Base-by-base conservation (phyloP, 1,140 invertebrate genomes). In the Tetraneura akinire region DNA sequence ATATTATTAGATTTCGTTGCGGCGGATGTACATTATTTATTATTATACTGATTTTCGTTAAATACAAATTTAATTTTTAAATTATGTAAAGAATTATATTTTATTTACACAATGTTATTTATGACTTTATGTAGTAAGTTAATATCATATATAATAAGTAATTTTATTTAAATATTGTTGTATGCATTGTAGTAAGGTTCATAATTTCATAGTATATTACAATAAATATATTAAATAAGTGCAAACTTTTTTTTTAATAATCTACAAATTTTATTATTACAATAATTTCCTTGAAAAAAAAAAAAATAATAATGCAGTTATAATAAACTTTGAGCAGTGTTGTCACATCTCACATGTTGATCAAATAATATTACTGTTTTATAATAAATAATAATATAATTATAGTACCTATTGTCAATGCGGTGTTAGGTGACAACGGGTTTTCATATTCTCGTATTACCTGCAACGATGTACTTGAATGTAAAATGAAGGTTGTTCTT, bases 391-490 rank as follows among this genome's bases (percentile, higher is more conserved):
- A n/a, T n/a, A n/a, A n/a, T n/a, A n/a, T n/a, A 37, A 37, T 78
- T 60, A 62, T 78, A 37, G 55, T 71, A n/a, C n/a, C n/a, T n/a
- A 26, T 78, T 18, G 32, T 32, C 51, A 51, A 45, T 21, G 74
- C 21, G 74, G 74, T 78, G 74, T 78, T 78, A 16, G 74, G 74
- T 78, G 55, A 60, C 55, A 78, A 45, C 74, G 26, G 21, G 74
- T 78, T 78, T 78, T 78, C 37, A 13, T 78, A 32, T 78, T 78
- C 74, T 78, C 74, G 32, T 37, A 23, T 78, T 78, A 78, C 74
- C 29, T 10, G 16, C 32, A 13, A 55, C 6, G 32, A 37, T 45
- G 47, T 78, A 47, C 64, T 32, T 57, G n/a, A 42, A 57, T 57
- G n/a, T 62, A 47, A 45, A 26, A 78, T 37, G 53, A 78, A 57